Evolutionary conservation across 1,140 invertebrate genomes (phyloP), one percentile per base, ranked within the genome.

Genomic region (Drosophila yakuba): DNA sequence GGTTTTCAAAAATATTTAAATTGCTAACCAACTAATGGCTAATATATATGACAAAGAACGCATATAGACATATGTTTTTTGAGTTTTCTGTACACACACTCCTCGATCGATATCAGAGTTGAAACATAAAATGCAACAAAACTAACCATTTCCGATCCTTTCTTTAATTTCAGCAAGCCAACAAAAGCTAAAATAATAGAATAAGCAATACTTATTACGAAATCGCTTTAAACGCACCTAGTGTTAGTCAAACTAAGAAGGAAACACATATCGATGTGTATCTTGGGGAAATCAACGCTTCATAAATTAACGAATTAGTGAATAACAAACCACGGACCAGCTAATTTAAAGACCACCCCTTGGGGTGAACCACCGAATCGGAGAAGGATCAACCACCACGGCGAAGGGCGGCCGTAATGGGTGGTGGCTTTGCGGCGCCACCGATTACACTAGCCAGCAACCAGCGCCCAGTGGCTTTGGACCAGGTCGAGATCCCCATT

Each of bases 391-490:
- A 38, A 64, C 12, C 64, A 71, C 28, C 67, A 71, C 47, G 68
- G 38, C 60, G 64, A 47, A 61, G 52, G 64, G 69, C 35, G 68
- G 71, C 61, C 86, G 90, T 91, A 86, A 92, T 92, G 91, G 91
- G 91, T 82, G 91, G 88, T 69, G 84, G 91, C 73, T 91, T 92
- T 82, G 71, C 84, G 57, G 88, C 81, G 58, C 82, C 76, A 66
- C 84, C 86, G 74, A 80, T 86, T 54, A 81, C 66, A 72, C 60
- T 78, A 74, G 74, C 83, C 83, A 86, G 67, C 67, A 72, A 61
- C 52, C 74, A 77, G 67, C 43, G 66, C 14, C 66, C 51, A 45
- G 43, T 20, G 64, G 51, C 43, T n/a, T 6, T 17, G 41, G 43
- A 44, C 56, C 61, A 43, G 28, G 45, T 12, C 64, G 32, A 17